A percentile compares a stretch with the other conserved stretches of the same genome.
Conservation (phyloP, 37 sponge, comb jelly and placozoan species). For the Trichoplax adhaerens region DNA sequence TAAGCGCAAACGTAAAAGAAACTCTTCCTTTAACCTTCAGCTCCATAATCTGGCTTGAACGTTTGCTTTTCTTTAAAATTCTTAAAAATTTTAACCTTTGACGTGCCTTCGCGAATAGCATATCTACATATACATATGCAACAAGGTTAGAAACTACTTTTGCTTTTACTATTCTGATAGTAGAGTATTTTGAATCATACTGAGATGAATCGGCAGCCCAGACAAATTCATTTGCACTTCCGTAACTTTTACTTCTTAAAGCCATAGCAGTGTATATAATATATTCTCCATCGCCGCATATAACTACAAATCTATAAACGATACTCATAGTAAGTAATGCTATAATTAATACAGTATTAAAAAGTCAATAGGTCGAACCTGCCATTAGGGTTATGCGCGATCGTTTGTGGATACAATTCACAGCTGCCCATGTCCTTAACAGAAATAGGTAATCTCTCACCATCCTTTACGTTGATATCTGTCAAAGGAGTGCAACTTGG, state of each 20-base stretch:
- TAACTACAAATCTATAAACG: conserved; percentile 68
- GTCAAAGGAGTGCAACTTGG: not conserved
- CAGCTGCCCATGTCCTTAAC: conserved; percentile 96
- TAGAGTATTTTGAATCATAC: conserved; percentile 16
- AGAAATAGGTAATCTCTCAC: conserved; percentile 76
- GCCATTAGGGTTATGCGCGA: conserved; percentile 88
- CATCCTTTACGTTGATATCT: conserved; percentile 69
- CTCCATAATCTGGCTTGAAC: conserved; percentile 81
- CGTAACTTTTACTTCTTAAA: conserved; percentile 90
- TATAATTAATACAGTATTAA: no score
- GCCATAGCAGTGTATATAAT: conserved; percentile 99
- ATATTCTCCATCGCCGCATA: conserved; percentile 99
- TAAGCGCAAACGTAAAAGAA: not conserved
- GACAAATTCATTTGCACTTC: conserved; percentile 87
- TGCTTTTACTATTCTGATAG: not conserved
- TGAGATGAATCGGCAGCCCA: conserved; percentile 90
- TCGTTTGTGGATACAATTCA: conserved; percentile 88
- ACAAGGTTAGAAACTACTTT: not conserved
- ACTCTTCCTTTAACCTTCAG: conserved; percentile 29
- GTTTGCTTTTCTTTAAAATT: conserved; percentile 80
- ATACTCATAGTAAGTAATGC: no score
- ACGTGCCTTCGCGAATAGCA: conserved; percentile 48
- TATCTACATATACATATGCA: conserved; percentile 26
- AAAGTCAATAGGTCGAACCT: conserved; percentile 29
- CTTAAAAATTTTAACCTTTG: conserved; percentile 80